Evolutionary conservation across 1,140 invertebrate species (phyloP), one percentile per base, ranked within the genome.

Genomic region (Drosophila ananassae): DNA sequence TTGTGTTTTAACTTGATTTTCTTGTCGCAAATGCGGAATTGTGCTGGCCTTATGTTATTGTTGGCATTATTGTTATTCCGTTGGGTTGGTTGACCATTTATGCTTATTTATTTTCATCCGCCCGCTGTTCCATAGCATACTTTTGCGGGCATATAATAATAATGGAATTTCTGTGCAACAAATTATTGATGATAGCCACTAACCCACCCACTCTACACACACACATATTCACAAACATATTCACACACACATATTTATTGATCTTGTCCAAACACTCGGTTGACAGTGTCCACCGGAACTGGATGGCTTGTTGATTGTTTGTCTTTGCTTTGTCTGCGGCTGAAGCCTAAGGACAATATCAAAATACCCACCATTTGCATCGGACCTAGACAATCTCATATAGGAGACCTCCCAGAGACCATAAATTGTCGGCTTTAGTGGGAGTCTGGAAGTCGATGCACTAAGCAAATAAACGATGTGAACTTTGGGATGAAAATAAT

Each of bases 401-500:
- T 54, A 58, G 68, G 52, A 63, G 62, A 44, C 62, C 34, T 54
- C 48, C 53, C 51, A 52, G 62, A 52, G 61, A 54, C 78, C 59
- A 85, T 87, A 85, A 85, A 85, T 87, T 85, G 82, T 58, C 74
- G 73, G 81, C 82, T 85, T 87, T 78, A 63, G 81, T 87, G 69
- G 44, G 52, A 71, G 67, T 71, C 67, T 57, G 64, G 17, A 71
- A 50, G 32, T 25, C 21, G 2, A 4, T 2, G 5, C 58, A 61
- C 58, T 52, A 30, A 21, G 25, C 4, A 30, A 41, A 56, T 13
- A 12, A 2, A 24, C 44, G 9, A 10, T 12, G 13, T 17, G 2
- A 5, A 41, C 39, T 41, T 13, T 13, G 12, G 13, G 2, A 17
- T 6, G 25, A 28, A 28, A 28, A 44, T 44, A 17, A 17, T 6